phyloP scores from a whole-genome alignment of 2,888 invertebrate species.

The Apomyelois bistriatella region DNA sequence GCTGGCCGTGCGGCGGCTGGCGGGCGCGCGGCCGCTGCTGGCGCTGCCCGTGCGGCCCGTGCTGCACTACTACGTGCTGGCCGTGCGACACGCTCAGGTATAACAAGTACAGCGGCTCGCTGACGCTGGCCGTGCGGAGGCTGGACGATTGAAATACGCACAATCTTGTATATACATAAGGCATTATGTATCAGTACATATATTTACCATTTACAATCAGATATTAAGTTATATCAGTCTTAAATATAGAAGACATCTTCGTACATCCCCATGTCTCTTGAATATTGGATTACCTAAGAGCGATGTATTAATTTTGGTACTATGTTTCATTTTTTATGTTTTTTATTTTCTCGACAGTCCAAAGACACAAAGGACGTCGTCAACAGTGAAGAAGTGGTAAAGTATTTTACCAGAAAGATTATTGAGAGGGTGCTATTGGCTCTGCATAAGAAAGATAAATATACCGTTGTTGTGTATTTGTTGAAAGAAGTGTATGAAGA shows the following conservation, averaged over 20 bases:
- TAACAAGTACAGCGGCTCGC: too few species aligned
- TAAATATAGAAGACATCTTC: too few species aligned
- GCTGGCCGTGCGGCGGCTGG: constrained; percentile 43
- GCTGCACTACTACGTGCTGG: constrained; percentile 68
- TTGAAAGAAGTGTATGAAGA: constrained; percentile 57
- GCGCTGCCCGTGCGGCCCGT: constrained; percentile 69
- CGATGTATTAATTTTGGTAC: too few species aligned
- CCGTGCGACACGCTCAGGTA: constrained; percentile 44
- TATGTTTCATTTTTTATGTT: too few species aligned
- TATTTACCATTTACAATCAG: too few species aligned
- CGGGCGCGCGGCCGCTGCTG: constrained; percentile 61
- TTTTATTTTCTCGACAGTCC: not conserved
- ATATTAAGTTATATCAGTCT: too few species aligned
- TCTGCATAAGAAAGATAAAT: constrained; percentile 68
- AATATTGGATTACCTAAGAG: too few species aligned
- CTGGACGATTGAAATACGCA: too few species aligned
- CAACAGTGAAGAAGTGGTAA: constrained; percentile 50
- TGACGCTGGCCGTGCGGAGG: too few species aligned
- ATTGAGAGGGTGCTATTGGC: constrained; percentile 62
- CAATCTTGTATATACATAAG: too few species aligned
- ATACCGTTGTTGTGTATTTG: constrained; percentile 59
- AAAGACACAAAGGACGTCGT: constrained; percentile 42
- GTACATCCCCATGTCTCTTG: too few species aligned
- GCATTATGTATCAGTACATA: too few species aligned
- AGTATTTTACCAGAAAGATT: constrained; percentile 52